These are phyloP conservation scores for Lepidochrysops patricia DNA, from an alignment of 2,888 invertebrate species.

Conservation along the genomic window DNA sequence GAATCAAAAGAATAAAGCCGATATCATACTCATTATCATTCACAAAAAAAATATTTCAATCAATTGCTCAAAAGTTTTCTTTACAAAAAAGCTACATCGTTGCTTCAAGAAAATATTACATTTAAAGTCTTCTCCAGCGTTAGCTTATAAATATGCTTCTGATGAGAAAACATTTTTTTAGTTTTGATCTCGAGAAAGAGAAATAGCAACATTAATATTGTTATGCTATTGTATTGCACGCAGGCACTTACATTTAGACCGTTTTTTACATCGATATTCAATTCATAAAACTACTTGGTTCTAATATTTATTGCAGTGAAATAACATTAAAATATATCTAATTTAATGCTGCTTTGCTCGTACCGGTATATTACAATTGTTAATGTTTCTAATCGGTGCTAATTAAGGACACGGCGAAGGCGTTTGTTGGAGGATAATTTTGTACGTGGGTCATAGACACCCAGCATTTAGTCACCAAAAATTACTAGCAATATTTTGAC, in stretches of 20 bases:
- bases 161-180: too few species aligned
- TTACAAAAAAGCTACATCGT: too few species aligned
- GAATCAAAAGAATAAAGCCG: neutral
- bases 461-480: neutral
- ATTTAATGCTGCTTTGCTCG: neutral
- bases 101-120: too few species aligned
- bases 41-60: too few species aligned
- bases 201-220: neutral
- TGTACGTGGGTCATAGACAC: neutral
- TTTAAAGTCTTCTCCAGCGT: too few species aligned
- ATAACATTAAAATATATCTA: neutral
- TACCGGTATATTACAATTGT: constrained; percentile 9
- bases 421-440: neutral
- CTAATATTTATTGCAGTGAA: neutral
- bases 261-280: neutral
- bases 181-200: too few species aligned
- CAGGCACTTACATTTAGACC: neutral
- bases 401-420: neutral
- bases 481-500: neutral
- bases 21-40: neutral
- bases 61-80: too few species aligned
- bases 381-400: neutral
- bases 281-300: neutral
- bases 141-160: too few species aligned
- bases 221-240: neutral